phyloP scores from a whole-genome alignment of 1,140 invertebrate genomes.

The Trialeurodes vaporariorum region DNA sequence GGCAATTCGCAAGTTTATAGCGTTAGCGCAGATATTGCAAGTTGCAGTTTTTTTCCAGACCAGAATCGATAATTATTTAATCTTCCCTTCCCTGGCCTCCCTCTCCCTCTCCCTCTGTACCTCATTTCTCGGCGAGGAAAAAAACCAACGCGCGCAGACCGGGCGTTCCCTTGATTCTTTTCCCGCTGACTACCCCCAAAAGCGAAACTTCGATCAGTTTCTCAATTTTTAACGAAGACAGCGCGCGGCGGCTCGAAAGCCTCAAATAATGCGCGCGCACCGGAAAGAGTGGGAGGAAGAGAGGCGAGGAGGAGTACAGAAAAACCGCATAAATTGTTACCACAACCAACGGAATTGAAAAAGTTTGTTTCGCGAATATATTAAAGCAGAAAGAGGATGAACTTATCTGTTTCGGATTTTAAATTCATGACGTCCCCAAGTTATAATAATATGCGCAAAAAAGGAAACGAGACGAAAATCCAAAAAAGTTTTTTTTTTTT shows the following conservation, averaged over 20 bases:
- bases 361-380: neutral
- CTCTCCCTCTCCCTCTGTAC: no score
- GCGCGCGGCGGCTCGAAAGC: neutral
- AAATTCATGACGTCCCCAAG: neutral
- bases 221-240: neutral
- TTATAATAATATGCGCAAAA: neutral
- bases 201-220: neutral
- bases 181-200: no score
- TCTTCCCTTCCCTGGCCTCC: no score
- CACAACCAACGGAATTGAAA: neutral
- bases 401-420: neutral
- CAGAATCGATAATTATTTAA: no score
- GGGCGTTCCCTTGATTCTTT: no score
- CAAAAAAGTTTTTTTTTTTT: no score
- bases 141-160: no score
- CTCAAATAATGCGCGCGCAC: neutral
- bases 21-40: no score
- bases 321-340: neutral
- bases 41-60: no score
- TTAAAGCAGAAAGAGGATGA: neutral
- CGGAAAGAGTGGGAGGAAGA: conserved; percentile 3
- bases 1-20: no score
- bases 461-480: neutral
- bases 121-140: no score
- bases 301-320: no score